Conservation (phyloP, 2,797 vertebrate species). For the Corythornis leucogaster region DNA sequence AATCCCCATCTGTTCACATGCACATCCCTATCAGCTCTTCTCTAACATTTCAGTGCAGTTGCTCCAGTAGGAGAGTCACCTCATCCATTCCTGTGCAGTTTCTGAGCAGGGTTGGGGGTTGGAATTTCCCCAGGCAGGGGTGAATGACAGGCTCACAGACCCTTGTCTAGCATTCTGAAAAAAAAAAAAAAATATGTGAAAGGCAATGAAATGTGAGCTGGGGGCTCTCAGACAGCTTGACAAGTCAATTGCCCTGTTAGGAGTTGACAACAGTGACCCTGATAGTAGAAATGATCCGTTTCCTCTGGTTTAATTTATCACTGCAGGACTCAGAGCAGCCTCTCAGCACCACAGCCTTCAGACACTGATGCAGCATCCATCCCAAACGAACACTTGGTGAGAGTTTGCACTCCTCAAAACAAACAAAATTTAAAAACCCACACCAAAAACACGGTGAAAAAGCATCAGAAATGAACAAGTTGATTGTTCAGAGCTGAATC, state of each 20-base stretch:
- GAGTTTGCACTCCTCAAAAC: not conserved
- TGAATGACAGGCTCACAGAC: conserved; percentile 43
- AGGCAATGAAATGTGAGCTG: conserved; percentile 64
- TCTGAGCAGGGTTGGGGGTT: conserved; percentile 31
- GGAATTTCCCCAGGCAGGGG: not conserved
- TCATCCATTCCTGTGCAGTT: not conserved
- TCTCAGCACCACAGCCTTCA: conserved; percentile 46
- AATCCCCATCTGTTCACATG: conserved; percentile 26
- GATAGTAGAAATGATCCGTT: conserved; percentile 69
- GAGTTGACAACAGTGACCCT: conserved; percentile 68
- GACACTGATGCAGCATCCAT: not conserved
- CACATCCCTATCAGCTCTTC: not conserved
- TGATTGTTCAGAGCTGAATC: conserved; percentile 9
- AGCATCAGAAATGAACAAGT: not conserved
- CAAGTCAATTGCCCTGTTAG: conserved; percentile 72
- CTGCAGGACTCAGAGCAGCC: not conserved
- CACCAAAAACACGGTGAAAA: not conserved
- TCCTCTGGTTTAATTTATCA: conserved; percentile 64
- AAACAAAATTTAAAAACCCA: not conserved
- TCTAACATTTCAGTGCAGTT: not conserved
- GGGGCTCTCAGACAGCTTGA: conserved; percentile 55
- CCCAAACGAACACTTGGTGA: not conserved
- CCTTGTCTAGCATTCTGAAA: conserved; percentile 13
- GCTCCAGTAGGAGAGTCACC: not conserved
- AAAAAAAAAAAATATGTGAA: conserved; percentile 30